A percentile compares a stretch with the other conserved stretches of the same genome.
phyloP scores from a whole-genome alignment of 37 sponge, comb jelly and placozoan genomes.

The Haliclona indistincta region DNA sequence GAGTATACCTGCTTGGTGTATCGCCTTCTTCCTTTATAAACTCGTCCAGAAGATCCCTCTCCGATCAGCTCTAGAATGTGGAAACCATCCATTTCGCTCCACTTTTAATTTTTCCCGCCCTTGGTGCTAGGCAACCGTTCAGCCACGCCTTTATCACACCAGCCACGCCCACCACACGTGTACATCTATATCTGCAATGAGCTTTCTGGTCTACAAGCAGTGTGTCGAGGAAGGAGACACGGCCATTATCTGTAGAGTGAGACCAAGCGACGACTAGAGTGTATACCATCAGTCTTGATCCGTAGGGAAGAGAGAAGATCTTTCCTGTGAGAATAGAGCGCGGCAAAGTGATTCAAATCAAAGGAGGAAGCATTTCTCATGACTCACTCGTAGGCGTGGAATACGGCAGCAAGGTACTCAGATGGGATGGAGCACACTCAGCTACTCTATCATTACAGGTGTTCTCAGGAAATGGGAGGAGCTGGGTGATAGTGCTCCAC shows the following conservation, averaged over 20 bases:
- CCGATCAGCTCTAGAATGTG: conserved; percentile 85
- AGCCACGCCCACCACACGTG: conserved; percentile 6
- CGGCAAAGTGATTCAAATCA: conserved; percentile 71
- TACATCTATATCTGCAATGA: no score
- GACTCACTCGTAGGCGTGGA: conserved; percentile 78
- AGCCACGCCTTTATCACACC: not conserved
- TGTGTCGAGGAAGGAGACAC: conserved; percentile 72
- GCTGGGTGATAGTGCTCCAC: conserved; percentile 72
- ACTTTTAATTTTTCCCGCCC: not conserved
- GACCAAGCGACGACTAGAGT: not conserved
- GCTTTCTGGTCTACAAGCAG: conserved; percentile 56
- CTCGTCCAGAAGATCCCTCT: conserved; percentile 94
- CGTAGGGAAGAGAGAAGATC: conserved; percentile 60
- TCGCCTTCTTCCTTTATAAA: conserved; percentile 84
- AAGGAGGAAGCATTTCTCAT: conserved; percentile 77
- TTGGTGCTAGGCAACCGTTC: not conserved
- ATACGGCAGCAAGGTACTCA: conserved; percentile 78
- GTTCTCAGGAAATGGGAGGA: conserved; percentile 70
- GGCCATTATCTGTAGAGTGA: conserved; percentile 79
- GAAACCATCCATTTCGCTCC: conserved; percentile 50
- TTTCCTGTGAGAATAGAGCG: conserved; percentile 55
- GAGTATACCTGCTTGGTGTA: conserved; percentile 50
- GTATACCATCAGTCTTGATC: not conserved
- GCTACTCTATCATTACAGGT: conserved; percentile 38
- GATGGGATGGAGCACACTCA: not conserved